A percentile compares a stretch with the other conserved stretches of the same genome.
Evolutionary conservation across 2,113 vertebrate genomes (phyloP).

Genomic region (Haemorhous mexicanus): DNA sequence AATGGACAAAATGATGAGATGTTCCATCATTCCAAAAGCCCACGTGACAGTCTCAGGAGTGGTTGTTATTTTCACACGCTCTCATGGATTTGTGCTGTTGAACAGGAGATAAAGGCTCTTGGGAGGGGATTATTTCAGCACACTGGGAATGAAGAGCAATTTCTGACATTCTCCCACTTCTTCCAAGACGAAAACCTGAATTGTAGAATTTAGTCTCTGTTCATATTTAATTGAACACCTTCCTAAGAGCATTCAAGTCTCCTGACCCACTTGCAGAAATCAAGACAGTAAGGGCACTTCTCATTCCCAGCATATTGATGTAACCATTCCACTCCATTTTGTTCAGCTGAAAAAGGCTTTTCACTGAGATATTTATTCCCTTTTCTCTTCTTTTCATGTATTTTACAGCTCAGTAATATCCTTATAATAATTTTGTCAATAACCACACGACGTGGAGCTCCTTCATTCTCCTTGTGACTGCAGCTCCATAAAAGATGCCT

Average conservation of each 20-base stretch:
- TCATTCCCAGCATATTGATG: neutral
- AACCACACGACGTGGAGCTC: neutral
- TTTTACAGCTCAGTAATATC: neutral
- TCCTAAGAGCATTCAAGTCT: neutral
- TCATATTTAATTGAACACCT: neutral
- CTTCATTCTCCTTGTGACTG: neutral
- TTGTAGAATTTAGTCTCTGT: neutral
- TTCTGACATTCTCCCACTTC: neutral
- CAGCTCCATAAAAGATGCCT: neutral
- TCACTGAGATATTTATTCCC: neutral
- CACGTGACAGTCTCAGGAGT: neutral
- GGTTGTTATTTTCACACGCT: neutral
- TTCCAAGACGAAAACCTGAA: neutral
- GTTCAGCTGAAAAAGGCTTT: neutral
- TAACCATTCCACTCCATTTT: neutral
- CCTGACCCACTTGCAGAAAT: neutral
- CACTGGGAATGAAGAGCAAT: neutral
- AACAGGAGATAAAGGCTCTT: neutral
- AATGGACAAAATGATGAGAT: neutral
- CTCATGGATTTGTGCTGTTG: neutral
- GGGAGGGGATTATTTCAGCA: neutral
- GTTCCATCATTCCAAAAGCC: neutral
- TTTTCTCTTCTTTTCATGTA: neutral
- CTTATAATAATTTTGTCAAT: neutral
- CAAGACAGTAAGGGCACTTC: neutral